Conservation (phyloP, 2,797 vertebrate species). For the Rhinogobio ventralis region DNA sequence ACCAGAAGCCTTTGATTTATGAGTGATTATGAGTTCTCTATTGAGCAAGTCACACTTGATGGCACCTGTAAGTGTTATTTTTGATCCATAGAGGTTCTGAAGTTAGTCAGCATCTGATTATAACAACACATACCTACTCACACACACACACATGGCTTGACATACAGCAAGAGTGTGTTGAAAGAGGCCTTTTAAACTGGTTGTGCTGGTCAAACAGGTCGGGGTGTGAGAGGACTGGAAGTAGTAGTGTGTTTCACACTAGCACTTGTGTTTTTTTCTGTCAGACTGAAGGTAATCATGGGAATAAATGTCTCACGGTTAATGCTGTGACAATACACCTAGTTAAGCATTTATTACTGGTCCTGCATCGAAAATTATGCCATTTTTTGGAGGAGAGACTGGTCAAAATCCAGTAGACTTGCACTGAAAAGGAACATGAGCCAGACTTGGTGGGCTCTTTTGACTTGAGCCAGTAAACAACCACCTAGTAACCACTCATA, state of each 20-base stretch:
- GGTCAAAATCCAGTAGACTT: not conserved
- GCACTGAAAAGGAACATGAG: not conserved
- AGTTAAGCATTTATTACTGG: not conserved
- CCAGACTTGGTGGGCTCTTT: not conserved
- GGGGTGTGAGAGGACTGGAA: slow-evolving; percentile 39
- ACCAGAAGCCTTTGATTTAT: not conserved
- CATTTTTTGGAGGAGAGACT: not conserved
- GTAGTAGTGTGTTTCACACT: slow-evolving; percentile 41
- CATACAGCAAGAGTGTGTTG: slow-evolving; percentile 2
- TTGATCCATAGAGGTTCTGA: not conserved
- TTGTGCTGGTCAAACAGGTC: slow-evolving; percentile 48
- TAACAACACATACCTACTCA: slow-evolving; percentile 1
- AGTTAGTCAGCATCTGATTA: slow-evolving; percentile 22
- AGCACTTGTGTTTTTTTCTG: slow-evolving; percentile 19
- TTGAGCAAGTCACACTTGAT: not conserved
- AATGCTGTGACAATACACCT: not conserved
- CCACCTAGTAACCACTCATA: not conserved
- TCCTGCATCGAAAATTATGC: not conserved
- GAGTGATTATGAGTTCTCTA: not conserved
- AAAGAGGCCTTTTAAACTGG: slow-evolving; percentile 45
- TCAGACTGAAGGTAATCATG: not conserved
- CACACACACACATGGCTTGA: not conserved
- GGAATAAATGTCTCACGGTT: not conserved
- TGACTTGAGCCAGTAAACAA: slow-evolving; percentile 7
- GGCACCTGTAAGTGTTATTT: slow-evolving; percentile 7